These are phyloP conservation scores for Oreochromis niloticus DNA, from an alignment of 2,113 vertebrate species.

Conservation along the genomic window DNA sequence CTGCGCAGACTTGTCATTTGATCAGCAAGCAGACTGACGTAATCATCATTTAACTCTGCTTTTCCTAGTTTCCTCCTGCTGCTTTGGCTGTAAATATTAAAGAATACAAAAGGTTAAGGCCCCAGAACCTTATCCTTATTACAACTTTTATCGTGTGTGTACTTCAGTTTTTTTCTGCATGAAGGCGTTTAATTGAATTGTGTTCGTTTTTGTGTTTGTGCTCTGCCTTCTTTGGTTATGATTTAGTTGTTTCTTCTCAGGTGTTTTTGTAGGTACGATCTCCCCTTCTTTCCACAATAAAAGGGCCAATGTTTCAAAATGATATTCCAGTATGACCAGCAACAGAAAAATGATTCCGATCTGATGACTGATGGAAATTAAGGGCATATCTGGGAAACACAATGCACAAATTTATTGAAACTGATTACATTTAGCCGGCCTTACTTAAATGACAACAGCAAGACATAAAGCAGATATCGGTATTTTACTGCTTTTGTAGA, in stretches of 20 bases:
- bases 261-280: neutral
- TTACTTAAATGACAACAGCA: neutral
- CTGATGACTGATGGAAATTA: neutral
- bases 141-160: neutral
- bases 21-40: neutral
- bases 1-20: neutral
- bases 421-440: neutral
- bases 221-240: neutral
- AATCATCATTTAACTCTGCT: neutral
- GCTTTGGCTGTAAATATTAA: neutral
- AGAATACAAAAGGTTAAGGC: neutral
- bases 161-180: neutral
- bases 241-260: neutral
- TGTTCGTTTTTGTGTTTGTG: neutral
- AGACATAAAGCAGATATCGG: neutral
- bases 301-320: neutral
- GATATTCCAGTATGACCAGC: neutral
- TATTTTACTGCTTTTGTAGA: neutral
- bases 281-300: neutral
- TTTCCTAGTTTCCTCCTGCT: neutral
- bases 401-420: neutral
- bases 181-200: neutral
- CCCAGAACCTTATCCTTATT: neutral
- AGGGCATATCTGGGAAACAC: neutral
- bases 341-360: neutral